Evolutionary conservation across 2,113 vertebrate species (phyloP).

Genomic region (Cromileptes altivelis): DNA sequence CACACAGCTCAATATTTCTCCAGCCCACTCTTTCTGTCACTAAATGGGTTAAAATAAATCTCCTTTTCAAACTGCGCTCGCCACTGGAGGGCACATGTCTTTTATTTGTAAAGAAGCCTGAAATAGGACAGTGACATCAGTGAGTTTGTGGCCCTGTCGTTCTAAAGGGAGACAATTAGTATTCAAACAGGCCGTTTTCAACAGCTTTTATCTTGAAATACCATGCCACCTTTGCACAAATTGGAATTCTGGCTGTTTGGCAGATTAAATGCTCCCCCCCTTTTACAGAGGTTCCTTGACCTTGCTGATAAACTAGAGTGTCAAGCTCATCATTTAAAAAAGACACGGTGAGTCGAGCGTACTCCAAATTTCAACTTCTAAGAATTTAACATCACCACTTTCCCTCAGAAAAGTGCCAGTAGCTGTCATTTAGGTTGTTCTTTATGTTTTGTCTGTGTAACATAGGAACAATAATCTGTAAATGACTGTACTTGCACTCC

Average conservation of each 20-base stretch:
- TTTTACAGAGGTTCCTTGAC: slow-evolving; percentile 57
- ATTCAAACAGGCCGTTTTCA: slow-evolving; percentile 65
- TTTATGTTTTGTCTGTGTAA: not conserved
- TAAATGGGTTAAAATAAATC: slow-evolving; percentile 61
- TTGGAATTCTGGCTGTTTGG: slow-evolving; percentile 64
- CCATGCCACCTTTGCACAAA: slow-evolving; percentile 67
- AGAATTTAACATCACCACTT: slow-evolving; percentile 25
- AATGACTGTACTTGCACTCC: not conserved
- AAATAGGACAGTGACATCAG: slow-evolving; percentile 73
- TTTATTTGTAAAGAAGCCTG: slow-evolving; percentile 41
- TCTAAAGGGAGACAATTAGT: slow-evolving; percentile 63
- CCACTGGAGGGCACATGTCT: slow-evolving; percentile 62
- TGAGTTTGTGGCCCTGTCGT: slow-evolving; percentile 40
- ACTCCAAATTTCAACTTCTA: slow-evolving; percentile 12
- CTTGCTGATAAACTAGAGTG: slow-evolving; percentile 66
- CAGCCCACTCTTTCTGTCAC: slow-evolving; percentile 52
- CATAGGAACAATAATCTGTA: not conserved
- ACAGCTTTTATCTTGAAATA: slow-evolving; percentile 69
- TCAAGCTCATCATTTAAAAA: slow-evolving; percentile 55
- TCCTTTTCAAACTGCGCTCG: slow-evolving; percentile 46
- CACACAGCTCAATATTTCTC: slow-evolving; percentile 43
- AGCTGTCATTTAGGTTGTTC: not conserved
- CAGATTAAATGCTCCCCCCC: slow-evolving; percentile 42
- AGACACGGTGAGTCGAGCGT: slow-evolving; percentile 12
- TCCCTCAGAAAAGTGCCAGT: not conserved